Conservation (phyloP, 2,113 vertebrate genomes). For the Megalops atlanticus region DNA sequence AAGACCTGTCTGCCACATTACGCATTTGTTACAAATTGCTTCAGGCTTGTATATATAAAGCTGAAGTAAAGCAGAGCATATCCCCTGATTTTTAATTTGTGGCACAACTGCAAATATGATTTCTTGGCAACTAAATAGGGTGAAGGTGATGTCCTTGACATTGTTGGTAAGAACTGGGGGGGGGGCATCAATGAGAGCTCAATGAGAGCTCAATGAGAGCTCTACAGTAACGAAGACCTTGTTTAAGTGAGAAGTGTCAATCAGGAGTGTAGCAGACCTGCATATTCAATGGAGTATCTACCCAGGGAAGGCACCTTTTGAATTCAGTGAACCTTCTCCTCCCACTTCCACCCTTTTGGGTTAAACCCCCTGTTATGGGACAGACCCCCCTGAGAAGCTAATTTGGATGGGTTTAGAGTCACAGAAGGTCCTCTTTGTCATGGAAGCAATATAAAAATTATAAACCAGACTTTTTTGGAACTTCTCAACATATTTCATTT, state of each 20-base stretch:
- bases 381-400: slow-evolving; percentile 58
- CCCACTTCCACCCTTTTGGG: not conserved
- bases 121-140: too few relatives aligned
- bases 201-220: too few relatives aligned
- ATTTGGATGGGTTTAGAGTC: slow-evolving; percentile 60
- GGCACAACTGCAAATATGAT: too few relatives aligned
- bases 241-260: too few relatives aligned
- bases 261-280: not conserved
- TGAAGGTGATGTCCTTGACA: too few relatives aligned
- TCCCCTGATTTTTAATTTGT: too few relatives aligned
- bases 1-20: not conserved
- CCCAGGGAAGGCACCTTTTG: not conserved
- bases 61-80: not conserved
- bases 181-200: too few relatives aligned
- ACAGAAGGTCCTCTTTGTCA: slow-evolving; percentile 68
- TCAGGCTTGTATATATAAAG: slow-evolving; percentile 48
- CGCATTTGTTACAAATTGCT: slow-evolving; percentile 47
- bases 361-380: slow-evolving; percentile 49
- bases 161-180: too few relatives aligned
- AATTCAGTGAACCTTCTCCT: not conserved
- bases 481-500: slow-evolving; percentile 62
- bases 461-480: slow-evolving; percentile 51
- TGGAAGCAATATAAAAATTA: slow-evolving; percentile 69
- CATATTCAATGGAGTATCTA: too few relatives aligned
- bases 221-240: too few relatives aligned